Base-by-base conservation (phyloP, 2,888 invertebrate species). In the Volucella inanis region DNA sequence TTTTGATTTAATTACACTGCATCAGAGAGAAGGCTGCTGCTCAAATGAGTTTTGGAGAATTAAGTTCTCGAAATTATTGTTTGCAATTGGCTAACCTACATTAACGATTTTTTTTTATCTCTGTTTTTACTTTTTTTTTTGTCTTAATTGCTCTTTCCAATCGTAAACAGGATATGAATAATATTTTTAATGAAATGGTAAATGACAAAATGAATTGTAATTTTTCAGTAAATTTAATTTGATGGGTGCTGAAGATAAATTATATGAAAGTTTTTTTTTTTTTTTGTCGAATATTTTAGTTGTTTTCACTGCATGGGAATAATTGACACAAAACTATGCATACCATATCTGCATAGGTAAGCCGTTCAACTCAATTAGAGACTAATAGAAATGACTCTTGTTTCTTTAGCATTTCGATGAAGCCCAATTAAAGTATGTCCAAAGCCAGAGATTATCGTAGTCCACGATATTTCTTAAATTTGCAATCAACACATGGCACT, bases 191-290 rank as follows among this genome's bases (percentile, higher is more conserved):
- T 68, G 74, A 79, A 61, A 11, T n/a, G 59, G 49, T 52, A 74
- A 59, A 50, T 45, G 50, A 14, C 31, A 31, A 31, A 77, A 82
- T 82, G 79, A 79, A 41, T 70, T 45, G 59, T 70, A 79, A 65
- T 70, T 84, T 84, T 79, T 59, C 70, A 59, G 52, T 79, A 79
- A 79, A 79, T 84, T 62, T 59, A 79, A 59, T 75, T 54, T 74
- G 8, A 67, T 22, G 22, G 22, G 4, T 22, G 31, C 4, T 31
- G 6, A 1, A 2, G 4, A 31, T 6, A 6, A 31, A 1, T 6
- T n/a, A n/a, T n/a, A n/a, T n/a, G n/a, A 31, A 0, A 31, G 31
- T 6, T 31, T 22, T 22, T 18, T 18, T 22, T 22, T 22, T 22
- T 18, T 18, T 22, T 22, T 22, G 1, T 22, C 22, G 22, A 4